These are phyloP conservation scores for Catocala nupta DNA, from an alignment of 2,888 invertebrate species.

Conservation along the genomic window DNA sequence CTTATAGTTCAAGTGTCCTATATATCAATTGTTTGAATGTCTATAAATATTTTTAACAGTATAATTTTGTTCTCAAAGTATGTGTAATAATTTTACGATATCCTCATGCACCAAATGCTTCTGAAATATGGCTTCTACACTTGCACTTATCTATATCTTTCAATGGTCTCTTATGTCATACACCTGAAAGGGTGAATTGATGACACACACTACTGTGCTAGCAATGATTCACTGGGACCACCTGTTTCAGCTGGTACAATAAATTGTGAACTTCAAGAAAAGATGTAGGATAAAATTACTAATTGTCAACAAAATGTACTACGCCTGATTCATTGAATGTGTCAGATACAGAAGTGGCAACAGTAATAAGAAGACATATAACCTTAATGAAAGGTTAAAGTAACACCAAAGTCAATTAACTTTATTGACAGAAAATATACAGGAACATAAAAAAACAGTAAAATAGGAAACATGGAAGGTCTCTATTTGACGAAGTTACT, in stretches of 20 bases:
- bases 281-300: constrained; percentile 9
- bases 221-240: constrained; percentile 12
- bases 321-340: constrained; percentile 10
- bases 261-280: neutral
- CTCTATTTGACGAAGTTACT: neutral
- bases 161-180: neutral
- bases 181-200: neutral
- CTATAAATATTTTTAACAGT: too few species aligned
- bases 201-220: neutral
- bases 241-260: constrained; percentile 5
- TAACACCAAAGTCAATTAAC: constrained; percentile 1
- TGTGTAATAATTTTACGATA: too few species aligned
- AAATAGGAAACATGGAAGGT: neutral
- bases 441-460: neutral
- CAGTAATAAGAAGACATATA: too few species aligned
- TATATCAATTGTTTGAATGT: too few species aligned
- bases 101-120: too few species aligned
- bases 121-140: too few species aligned
- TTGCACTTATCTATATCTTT: too few species aligned
- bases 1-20: too few species aligned
- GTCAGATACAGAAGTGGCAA: too few species aligned
- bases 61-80: too few species aligned
- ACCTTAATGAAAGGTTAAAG: constrained; percentile 1
- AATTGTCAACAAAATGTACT: constrained; percentile 4
- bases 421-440: neutral